Percentiles rank a stretch among this genome's conserved stretches.
Evolutionary conservation across 2,888 invertebrate species (phyloP).

Genomic region (Rotaria socialis): DNA sequence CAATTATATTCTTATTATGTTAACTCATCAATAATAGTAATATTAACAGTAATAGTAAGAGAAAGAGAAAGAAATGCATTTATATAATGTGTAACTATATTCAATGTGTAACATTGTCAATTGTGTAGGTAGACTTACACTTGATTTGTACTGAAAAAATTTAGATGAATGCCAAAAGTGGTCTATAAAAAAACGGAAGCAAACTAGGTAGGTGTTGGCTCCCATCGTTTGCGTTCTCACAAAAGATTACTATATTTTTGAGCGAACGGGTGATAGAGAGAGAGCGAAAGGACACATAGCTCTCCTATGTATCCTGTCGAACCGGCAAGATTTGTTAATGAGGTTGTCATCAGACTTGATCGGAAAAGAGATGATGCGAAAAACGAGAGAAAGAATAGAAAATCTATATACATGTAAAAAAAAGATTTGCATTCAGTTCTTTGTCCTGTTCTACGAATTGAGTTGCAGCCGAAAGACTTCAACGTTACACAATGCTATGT

Average conservation of each 20-base stretch:
- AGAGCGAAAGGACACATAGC: background rate
- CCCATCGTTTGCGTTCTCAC: background rate
- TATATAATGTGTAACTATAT: background rate
- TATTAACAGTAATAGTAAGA: background rate
- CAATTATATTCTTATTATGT: background rate
- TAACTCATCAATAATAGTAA: background rate
- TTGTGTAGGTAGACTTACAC: background rate
- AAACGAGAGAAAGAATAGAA: background rate
- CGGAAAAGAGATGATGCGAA: constrained; percentile 16
- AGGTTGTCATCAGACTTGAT: background rate
- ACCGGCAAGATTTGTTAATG: background rate
- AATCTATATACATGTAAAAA: background rate
- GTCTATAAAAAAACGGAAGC: background rate
- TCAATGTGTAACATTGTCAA: background rate
- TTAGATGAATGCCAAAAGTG: background rate
- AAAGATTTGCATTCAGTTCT: background rate
- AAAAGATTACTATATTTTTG: background rate
- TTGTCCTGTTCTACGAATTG: constrained; percentile 1
- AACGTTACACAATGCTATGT: background rate
- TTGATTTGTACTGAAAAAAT: background rate
- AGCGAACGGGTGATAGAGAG: background rate
- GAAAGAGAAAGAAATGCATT: background rate
- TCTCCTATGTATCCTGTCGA: background rate
- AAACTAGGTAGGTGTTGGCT: background rate
- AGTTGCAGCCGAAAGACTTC: background rate